phyloP scores from a whole-genome alignment of 2,113 vertebrate species.

The Ailurus styani region DNA sequence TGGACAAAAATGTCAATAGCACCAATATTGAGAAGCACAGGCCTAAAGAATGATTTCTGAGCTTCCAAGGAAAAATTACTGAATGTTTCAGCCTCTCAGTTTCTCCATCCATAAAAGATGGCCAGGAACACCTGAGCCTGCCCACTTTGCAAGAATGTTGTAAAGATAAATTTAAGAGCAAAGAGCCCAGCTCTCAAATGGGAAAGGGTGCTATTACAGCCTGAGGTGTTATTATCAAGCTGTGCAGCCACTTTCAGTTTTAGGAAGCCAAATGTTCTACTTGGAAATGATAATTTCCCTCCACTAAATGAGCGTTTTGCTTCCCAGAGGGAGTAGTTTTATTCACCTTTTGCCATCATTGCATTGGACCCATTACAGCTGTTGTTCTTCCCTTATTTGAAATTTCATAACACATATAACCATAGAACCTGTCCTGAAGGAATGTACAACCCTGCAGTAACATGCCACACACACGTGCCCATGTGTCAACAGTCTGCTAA shows the following conservation, averaged over 20 bases:
- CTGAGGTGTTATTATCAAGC: slow-evolving; percentile 63
- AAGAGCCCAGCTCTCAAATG: slow-evolving; percentile 27
- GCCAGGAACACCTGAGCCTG: slow-evolving; percentile 25
- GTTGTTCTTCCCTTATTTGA: slow-evolving; percentile 66
- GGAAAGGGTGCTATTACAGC: slow-evolving; percentile 54
- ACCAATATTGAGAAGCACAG: neutral
- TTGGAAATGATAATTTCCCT: slow-evolving; percentile 69
- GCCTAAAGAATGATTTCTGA: slow-evolving; percentile 33
- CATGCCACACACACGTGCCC: neutral
- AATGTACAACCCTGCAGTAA: neutral
- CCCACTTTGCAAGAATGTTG: slow-evolving; percentile 10
- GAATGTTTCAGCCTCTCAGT: slow-evolving; percentile 34
- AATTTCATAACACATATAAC: slow-evolving; percentile 50
- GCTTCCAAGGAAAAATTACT: slow-evolving; percentile 31
- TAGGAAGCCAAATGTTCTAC: slow-evolving; percentile 70
- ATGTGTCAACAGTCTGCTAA: neutral
- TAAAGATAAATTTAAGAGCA: slow-evolving; percentile 55
- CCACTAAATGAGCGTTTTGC: slow-evolving; percentile 67
- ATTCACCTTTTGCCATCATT: slow-evolving; percentile 67
- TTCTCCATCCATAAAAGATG: slow-evolving; percentile 37
- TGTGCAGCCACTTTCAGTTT: slow-evolving; percentile 54
- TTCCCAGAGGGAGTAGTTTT: slow-evolving; percentile 69
- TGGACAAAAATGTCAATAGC: neutral
- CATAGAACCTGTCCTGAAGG: slow-evolving; percentile 42
- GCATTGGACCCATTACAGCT: slow-evolving; percentile 59